Base-by-base conservation (phyloP, 2,888 invertebrate species). In the Chloroclysta siterata region DNA sequence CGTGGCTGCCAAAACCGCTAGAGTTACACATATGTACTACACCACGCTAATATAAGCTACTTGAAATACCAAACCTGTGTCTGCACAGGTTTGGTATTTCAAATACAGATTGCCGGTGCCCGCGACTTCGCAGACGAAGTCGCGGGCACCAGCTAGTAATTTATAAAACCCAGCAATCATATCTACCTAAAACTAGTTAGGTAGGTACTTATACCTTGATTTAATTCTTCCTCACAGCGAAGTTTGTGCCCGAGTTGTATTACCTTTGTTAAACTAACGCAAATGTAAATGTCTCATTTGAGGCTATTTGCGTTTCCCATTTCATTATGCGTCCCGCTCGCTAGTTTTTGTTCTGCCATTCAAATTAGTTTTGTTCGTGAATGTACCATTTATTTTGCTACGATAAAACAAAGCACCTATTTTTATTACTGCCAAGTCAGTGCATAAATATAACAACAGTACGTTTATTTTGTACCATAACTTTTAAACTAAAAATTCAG, bases 251-350 rank as follows among this genome's bases (percentile, higher is more conserved):
- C 8, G 46, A 47, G 39, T 56, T 56, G 60, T 65, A 79, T 80
- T 76, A 76, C 76, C 41, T 81, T 77, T 69, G 72, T 66, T 66
- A 75, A 77, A 83, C 85, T 84, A 82, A 75, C 85, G 85, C 85
- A 85, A 83, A 88, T 87, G 87, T 76, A 80, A 86, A 87, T 85
- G 75, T 72, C 72, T 71, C 77, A 61, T 63, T 67, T 67, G 73
- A 60, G 57, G 63, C 60, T 67, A 74, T 78, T 78, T 77, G 76
- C 72, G 73, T 78, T 79, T 68, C 60, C 72, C 75, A 73, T 83
- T 81, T 74, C 72, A 70, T 77, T 78, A 68, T 71, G 69, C 73
- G 64, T 74, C 71, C 22, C 65, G 57, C 64, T 75, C 70, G 60
- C 47, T 66, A 65, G 70, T 69, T 71, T 72, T 63, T 69, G 63